phyloP scores from a whole-genome alignment of 1,140 invertebrate genomes.

The Tetragonula clypearis region DNA sequence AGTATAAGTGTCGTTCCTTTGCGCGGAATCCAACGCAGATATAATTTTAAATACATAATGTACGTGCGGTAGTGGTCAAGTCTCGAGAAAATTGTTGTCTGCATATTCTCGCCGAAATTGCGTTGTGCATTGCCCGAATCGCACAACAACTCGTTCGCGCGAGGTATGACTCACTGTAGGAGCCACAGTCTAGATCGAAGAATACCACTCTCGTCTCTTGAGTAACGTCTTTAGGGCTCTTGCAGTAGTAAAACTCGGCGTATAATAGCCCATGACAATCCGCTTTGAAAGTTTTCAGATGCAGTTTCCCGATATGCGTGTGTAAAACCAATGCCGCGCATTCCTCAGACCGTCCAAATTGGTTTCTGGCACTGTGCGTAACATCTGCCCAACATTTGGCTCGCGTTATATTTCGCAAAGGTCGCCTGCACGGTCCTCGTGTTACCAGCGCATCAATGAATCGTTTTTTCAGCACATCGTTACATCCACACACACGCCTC shows the following conservation, averaged over 20 bases:
- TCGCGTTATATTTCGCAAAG: slow-evolving; percentile 66
- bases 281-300: slow-evolving; percentile 1
- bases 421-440: slow-evolving; percentile 31
- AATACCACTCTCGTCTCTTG: not conserved
- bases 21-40: no score
- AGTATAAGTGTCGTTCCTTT: no score
- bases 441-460: not conserved
- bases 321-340: slow-evolving; percentile 50
- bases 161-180: slow-evolving; percentile 40
- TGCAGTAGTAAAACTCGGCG: slow-evolving; percentile 27
- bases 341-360: slow-evolving; percentile 76
- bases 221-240: not conserved
- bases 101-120: not conserved
- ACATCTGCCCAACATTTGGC: slow-evolving; percentile 57
- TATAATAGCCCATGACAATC: not conserved
- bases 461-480: not conserved
- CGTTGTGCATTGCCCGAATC: not conserved
- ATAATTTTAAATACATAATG: not conserved
- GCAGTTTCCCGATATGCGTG: slow-evolving; percentile 53
- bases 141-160: not conserved
- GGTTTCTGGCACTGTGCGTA: slow-evolving; percentile 72
- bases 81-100: not conserved
- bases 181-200: not conserved
- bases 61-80: not conserved
- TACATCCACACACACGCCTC: no score